Conservation (phyloP, 2,888 invertebrate genomes). For the Liposcelis brunnea region DNA sequence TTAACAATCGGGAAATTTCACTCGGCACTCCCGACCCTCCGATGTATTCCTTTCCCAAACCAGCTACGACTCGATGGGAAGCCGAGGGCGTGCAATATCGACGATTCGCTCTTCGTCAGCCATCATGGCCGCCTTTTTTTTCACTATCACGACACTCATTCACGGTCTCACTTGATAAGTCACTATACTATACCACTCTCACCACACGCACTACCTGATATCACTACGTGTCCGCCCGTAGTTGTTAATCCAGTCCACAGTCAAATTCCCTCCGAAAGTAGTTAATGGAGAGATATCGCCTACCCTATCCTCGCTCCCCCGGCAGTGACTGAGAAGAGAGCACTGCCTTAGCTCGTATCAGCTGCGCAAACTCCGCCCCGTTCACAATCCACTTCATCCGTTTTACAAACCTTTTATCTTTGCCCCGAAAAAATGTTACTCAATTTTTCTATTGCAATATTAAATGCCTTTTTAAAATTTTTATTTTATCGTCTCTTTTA, state of each 20-base stretch:
- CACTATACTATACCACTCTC: background rate
- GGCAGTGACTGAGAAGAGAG: slow-evolving; percentile 7
- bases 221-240: no score
- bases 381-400: background rate
- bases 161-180: background rate
- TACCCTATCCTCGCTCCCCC: background rate
- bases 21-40: slow-evolving; percentile 10
- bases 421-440: slow-evolving; percentile 1
- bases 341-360: slow-evolving; percentile 17
- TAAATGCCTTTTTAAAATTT: slow-evolving; percentile 9
- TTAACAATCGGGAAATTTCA: slow-evolving; percentile 14
- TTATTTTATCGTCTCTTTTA: background rate
- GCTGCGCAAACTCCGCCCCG: background rate
- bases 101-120: slow-evolving; percentile 13
- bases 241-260: no score
- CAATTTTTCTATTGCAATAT: background rate
- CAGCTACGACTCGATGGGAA: no score
- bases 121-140: slow-evolving; percentile 8
- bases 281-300: no score
- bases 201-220: background rate
- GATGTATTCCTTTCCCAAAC: no score
- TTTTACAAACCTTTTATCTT: slow-evolving; percentile 1
- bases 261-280: no score
- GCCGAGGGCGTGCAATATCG: slow-evolving; percentile 8
- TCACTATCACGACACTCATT: slow-evolving; percentile 7